phyloP scores from a whole-genome alignment of 2,888 invertebrate species.

The Drosophila kanekoi region DNA sequence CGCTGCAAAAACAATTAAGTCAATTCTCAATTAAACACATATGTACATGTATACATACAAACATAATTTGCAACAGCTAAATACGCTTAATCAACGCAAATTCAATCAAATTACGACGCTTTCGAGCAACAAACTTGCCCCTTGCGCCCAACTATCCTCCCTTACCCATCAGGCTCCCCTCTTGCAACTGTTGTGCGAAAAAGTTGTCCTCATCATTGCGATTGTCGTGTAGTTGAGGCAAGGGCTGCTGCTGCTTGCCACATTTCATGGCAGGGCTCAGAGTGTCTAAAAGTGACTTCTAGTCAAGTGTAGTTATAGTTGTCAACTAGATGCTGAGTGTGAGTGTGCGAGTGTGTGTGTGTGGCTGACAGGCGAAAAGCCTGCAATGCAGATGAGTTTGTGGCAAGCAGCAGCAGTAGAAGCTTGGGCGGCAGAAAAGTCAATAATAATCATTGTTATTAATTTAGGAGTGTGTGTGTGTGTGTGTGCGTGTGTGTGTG shows the following conservation, averaged over 20 bases:
- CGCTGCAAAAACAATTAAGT: constrained; percentile 64
- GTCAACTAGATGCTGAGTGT: constrained; percentile 51
- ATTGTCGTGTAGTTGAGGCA: constrained; percentile 33
- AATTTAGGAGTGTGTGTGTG: constrained; percentile 51
- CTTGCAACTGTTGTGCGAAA: constrained; percentile 33
- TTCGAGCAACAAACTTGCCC: constrained; percentile 46
- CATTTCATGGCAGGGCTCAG: constrained; percentile 35
- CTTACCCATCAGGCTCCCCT: background rate
- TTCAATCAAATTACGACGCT: constrained; percentile 78
- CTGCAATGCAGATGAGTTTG: constrained; percentile 53
- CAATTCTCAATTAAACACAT: constrained; percentile 70
- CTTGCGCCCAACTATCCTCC: too few relatives aligned
- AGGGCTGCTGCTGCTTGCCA: constrained; percentile 14
- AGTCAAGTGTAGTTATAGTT: constrained; percentile 44
- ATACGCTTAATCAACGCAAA: constrained; percentile 77
- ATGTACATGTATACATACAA: constrained; percentile 22
- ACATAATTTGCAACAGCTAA: constrained; percentile 74
- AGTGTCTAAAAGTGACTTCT: constrained; percentile 6
- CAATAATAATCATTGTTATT: constrained; percentile 76
- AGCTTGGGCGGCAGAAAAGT: constrained; percentile 48
- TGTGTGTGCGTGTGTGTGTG: constrained; percentile 7
- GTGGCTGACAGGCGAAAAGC: constrained; percentile 43
- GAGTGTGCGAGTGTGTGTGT: constrained; percentile 21
- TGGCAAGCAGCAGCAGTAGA: constrained; percentile 28
- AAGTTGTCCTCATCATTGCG: constrained; percentile 63